These are phyloP conservation scores for Ornithorhynchus anatinus DNA, from an alignment of 2,113 vertebrate genomes.

Conservation along the genomic window DNA sequence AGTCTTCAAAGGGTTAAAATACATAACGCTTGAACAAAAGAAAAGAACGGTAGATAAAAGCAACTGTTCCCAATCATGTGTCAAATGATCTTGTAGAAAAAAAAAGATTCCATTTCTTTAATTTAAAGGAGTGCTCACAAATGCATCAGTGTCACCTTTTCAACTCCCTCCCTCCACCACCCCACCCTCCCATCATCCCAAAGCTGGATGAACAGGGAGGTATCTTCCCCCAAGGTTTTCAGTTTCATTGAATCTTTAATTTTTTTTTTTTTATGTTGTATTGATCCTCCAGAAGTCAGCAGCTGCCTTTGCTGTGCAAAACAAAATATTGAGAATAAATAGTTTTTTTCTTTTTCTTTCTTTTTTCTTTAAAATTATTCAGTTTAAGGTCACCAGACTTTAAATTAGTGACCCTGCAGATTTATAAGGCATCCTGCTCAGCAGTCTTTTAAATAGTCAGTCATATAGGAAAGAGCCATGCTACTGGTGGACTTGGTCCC, in stretches of 20 bases:
- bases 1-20: slow-evolving; percentile 75
- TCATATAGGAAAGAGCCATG: slow-evolving; percentile 76
- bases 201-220: slow-evolving; percentile 70
- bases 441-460: slow-evolving; percentile 85
- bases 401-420: slow-evolving; percentile 81
- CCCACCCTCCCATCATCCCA: slow-evolving; percentile 39
- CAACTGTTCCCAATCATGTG: slow-evolving; percentile 77
- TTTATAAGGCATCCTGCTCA: slow-evolving; percentile 90
- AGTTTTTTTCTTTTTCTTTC: slow-evolving; percentile 78
- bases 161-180: slow-evolving; percentile 62
- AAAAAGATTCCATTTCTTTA: slow-evolving; percentile 61
- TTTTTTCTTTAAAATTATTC: slow-evolving; percentile 75
- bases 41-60: slow-evolving; percentile 74
- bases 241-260: slow-evolving; percentile 71
- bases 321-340: slow-evolving; percentile 98
- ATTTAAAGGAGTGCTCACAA: slow-evolving; percentile 69
- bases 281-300: slow-evolving; percentile 84
- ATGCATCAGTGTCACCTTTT: slow-evolving; percentile 64
- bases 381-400: slow-evolving; percentile 85
- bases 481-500: slow-evolving; percentile 81
- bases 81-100: slow-evolving; percentile 71
- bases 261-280: slow-evolving; percentile 69
- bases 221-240: slow-evolving; percentile 67
- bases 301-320: slow-evolving; percentile 99
- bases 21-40: slow-evolving; percentile 75